Percentiles rank a stretch among this genome's conserved stretches.
Conservation (phyloP, 2,797 vertebrate species). For the Centropyge bicolor region DNA sequence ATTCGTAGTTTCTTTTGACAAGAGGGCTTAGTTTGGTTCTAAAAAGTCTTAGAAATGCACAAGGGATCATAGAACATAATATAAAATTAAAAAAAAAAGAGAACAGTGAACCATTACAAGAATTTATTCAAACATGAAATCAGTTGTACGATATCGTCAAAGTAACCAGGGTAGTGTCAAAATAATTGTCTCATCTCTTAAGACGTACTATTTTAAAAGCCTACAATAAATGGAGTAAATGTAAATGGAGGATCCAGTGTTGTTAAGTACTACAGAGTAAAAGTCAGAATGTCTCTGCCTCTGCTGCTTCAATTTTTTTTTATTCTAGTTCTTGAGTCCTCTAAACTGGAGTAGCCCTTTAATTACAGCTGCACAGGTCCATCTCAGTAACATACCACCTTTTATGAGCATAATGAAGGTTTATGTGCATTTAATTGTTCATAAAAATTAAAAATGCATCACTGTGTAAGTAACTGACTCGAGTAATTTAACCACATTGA, state of each 20-base stretch:
- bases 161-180: not conserved
- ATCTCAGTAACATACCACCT: conserved; percentile 1
- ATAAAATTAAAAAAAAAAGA: not conserved
- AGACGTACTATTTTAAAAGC: not conserved
- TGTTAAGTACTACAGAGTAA: not conserved
- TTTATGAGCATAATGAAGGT: conserved; percentile 3
- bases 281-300: not conserved
- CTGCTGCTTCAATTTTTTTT: not conserved
- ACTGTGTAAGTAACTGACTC: not conserved
- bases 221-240: too few species aligned
- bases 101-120: not conserved
- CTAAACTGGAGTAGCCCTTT: not conserved
- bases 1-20: conserved; percentile 58
- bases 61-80: not conserved
- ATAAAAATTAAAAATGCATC: conserved; percentile 23
- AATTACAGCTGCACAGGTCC: conserved; percentile 9
- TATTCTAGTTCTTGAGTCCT: not conserved
- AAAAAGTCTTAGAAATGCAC: conserved; percentile 39
- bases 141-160: not conserved
- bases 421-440: conserved; percentile 1
- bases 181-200: not conserved
- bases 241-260: not conserved
- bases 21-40: conserved; percentile 44
- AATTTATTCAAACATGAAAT: not conserved
- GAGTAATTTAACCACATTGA: conserved; percentile 43